A percentile compares a stretch with the other conserved stretches of the same genome.
These are phyloP conservation scores for Parazoanthus swiftii DNA, from an alignment of 92 coral and sea anemone genomes.

Conservation along the genomic window DNA sequence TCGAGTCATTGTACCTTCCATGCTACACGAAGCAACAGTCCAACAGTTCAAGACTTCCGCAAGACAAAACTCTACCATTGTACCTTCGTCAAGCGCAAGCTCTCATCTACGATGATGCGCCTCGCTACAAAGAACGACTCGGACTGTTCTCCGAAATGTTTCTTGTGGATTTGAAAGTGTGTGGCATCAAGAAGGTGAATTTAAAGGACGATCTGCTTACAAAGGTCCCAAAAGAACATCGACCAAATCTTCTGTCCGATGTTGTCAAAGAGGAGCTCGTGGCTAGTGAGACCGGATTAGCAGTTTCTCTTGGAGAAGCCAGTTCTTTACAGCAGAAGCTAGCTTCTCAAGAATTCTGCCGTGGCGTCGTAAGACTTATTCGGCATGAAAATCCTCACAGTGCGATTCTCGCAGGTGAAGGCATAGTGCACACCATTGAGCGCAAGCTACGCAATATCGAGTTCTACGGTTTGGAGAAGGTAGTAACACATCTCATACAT, in stretches of 20 bases:
- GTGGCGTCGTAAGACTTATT: constrained; percentile 58
- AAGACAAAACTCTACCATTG: not conserved
- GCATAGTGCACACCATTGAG: constrained; percentile 27
- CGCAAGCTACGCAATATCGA: constrained; percentile 45
- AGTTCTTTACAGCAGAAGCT: constrained; percentile 44
- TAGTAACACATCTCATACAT: constrained; percentile 42
- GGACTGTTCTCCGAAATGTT: constrained; percentile 34
- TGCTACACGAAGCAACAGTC: not conserved
- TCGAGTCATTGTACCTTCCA: constrained; percentile 14
- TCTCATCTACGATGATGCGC: constrained; percentile 63
- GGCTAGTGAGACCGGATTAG: not conserved
- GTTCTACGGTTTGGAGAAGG: constrained; percentile 23
- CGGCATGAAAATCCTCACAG: constrained; percentile 47
- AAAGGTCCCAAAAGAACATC: constrained; percentile 44
- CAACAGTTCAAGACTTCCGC: not conserved
- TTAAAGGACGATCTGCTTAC: constrained; percentile 26
- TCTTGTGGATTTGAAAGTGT: constrained; percentile 53
- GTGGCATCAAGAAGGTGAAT: constrained; percentile 39
- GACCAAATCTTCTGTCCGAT: constrained; percentile 56
- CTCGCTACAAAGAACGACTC: constrained; percentile 51
- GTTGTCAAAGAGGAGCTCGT: constrained; percentile 54
- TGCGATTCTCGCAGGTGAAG: constrained; percentile 5
- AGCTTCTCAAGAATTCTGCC: constrained; percentile 51
- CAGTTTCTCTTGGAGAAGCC: constrained; percentile 16
- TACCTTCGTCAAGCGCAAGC: constrained; percentile 1